Percentiles rank a stretch among this genome's conserved stretches.
These are phyloP conservation scores for Bombus breviceps DNA, from an alignment of 1,140 invertebrate genomes.

Conservation along the genomic window DNA sequence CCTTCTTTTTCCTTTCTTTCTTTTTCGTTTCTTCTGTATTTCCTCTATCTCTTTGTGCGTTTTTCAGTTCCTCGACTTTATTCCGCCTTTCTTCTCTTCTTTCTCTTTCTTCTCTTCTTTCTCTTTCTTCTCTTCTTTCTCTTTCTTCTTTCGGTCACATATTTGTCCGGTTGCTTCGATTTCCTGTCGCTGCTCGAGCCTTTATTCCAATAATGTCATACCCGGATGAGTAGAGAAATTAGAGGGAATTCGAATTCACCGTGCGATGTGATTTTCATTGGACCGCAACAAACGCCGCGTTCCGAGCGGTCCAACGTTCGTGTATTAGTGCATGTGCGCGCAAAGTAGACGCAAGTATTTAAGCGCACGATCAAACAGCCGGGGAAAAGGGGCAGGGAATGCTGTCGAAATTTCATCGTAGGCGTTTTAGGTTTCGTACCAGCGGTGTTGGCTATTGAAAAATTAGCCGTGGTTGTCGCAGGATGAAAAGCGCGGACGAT, in stretches of 20 bases:
- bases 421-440: not conserved
- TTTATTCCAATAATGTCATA: not conserved
- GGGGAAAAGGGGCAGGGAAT: not conserved
- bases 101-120: no score
- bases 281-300: constrained; percentile 37
- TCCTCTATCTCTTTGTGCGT: not conserved
- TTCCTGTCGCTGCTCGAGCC: not conserved
- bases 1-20: not conserved
- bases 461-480: not conserved
- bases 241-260: constrained; percentile 36
- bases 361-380: not conserved
- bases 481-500: no score
- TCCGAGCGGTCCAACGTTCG: not conserved
- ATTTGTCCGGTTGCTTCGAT: not conserved
- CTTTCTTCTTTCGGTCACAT: no score
- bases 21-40: not conserved
- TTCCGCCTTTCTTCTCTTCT: not conserved
- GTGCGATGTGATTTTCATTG: constrained; percentile 56
- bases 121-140: no score
- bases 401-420: constrained; percentile 16
- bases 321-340: not conserved
- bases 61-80: not conserved
- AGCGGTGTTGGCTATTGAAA: not conserved
- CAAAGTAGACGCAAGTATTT: constrained; percentile 8
- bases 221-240: not conserved